Evolutionary conservation across 2,888 invertebrate genomes (phyloP), one percentile per base, ranked within the genome.

Genomic region (Rhagonycha fulva): DNA sequence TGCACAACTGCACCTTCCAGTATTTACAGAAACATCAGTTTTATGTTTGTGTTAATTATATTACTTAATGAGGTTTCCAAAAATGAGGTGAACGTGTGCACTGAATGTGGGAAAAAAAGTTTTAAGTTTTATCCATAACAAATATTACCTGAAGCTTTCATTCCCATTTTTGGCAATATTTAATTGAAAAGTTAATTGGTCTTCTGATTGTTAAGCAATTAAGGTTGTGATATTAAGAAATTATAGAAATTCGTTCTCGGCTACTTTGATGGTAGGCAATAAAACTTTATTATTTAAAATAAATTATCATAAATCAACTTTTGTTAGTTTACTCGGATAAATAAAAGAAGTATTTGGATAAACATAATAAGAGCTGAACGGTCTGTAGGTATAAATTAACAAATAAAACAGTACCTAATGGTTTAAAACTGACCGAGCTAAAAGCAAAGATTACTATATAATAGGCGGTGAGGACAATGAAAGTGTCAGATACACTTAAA

Each of bases 1-100:
- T 73, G 73, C 73, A 69, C 73, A 69, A 69, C 73, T 73, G 73
- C 73, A 68, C 69, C 73, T 69, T 62, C 23, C 14, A 69, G 69
- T 69, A 69, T 69, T 68, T 73, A 68, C 69, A 73, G 28, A 19
- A 24, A 63, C 24, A 9, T 14, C 19, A 11, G 23, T 63, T 63
- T 63, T 63, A n/a, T 47, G 47, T 47, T 47, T 47, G 47, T 47
- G 47, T 47, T 47, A 47, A 47, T 47, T 47, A 47, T 47, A 47
- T 47, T 47, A n/a, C 47, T 47, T 47, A 47, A 47, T 47, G 47
- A 47, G 47, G 47, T n/a, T 47, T n/a, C n/a, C n/a, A n/a, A 47
- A 47, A 47, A 47, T 47, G 47, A 47, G 47, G 47, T n/a, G n/a
- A 47, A 47, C 47, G 47, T 47, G 47, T 47, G 47, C 7, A n/a